These are phyloP conservation scores for Emydoidea blandingii DNA, from an alignment of 2,797 vertebrate species.

Conservation along the genomic window DNA sequence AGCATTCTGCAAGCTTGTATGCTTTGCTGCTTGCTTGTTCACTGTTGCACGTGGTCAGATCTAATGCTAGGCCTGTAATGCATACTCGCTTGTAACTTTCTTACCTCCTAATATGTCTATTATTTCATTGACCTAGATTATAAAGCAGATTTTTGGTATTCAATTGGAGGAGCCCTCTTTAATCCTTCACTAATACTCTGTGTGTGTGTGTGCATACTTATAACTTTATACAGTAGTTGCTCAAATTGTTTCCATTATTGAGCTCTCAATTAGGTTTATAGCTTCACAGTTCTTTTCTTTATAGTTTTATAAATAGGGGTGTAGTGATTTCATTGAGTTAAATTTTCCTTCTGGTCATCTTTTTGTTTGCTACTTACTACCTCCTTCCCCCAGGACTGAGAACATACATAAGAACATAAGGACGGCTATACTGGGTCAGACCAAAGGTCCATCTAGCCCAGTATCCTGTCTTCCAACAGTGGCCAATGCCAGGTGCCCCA, in stretches of 20 bases:
- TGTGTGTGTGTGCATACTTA: conserved; percentile 27
- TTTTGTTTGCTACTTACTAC: conserved; percentile 67
- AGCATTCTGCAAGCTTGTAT: neutral
- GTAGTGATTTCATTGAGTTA: conserved; percentile 26
- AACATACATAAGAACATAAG: neutral
- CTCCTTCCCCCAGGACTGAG: conserved; percentile 54
- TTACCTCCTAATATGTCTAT: neutral
- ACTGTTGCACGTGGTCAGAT: neutral
- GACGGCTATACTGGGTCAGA: too few relatives aligned
- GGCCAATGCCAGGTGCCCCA: too few relatives aligned
- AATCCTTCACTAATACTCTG: neutral
- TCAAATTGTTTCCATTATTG: conserved; percentile 45
- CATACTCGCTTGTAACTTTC: conserved; percentile 16
- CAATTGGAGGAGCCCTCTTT: conserved; percentile 27
- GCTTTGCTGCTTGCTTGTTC: neutral
- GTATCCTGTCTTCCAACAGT: too few relatives aligned
- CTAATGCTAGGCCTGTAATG: neutral
- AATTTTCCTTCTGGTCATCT: conserved; percentile 32
- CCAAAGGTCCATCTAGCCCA: too few relatives aligned
- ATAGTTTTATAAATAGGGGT: conserved; percentile 13
- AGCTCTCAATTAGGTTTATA: neutral
- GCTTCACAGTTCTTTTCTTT: conserved; percentile 38
- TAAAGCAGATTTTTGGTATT: conserved; percentile 36
- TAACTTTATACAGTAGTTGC: conserved; percentile 21
- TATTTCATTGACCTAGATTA: conserved; percentile 35